Evolutionary conservation across 2,888 invertebrate genomes (phyloP).

Genomic region (Sialis fuliginosa): DNA sequence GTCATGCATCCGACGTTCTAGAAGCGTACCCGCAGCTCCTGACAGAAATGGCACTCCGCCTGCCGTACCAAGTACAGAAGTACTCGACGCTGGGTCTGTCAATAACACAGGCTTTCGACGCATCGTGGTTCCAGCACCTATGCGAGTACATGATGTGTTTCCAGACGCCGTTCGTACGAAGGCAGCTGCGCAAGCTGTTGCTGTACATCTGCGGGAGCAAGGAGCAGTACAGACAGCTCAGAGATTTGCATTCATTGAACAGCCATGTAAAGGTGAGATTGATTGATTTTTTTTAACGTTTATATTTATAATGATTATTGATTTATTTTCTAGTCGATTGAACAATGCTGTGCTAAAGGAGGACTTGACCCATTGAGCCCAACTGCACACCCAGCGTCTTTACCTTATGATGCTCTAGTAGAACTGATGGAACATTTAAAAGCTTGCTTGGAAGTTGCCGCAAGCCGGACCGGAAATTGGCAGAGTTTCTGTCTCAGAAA

Average conservation of each 20-base stretch:
- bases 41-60: slow-evolving; percentile 83
- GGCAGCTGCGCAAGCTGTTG: slow-evolving; percentile 82
- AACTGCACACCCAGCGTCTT: slow-evolving; percentile 30
- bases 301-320: not conserved
- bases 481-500: slow-evolving; percentile 69
- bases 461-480: slow-evolving; percentile 86
- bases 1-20: slow-evolving; percentile 81
- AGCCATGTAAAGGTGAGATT: slow-evolving; percentile 57
- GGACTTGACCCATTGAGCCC: slow-evolving; percentile 29
- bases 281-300: not conserved
- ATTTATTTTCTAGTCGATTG: slow-evolving; percentile 25
- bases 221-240: slow-evolving; percentile 83
- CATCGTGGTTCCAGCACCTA: slow-evolving; percentile 60
- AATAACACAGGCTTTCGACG: slow-evolving; percentile 29
- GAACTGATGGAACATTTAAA: slow-evolving; percentile 89
- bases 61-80: slow-evolving; percentile 87
- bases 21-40: slow-evolving; percentile 86
- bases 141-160: slow-evolving; percentile 94
- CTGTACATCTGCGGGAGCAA: slow-evolving; percentile 88
- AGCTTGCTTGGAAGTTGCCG: slow-evolving; percentile 83
- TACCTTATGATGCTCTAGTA: slow-evolving; percentile 82
- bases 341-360: slow-evolving; percentile 33
- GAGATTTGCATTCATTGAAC: slow-evolving; percentile 85
- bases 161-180: slow-evolving; percentile 71
- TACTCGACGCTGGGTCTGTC: slow-evolving; percentile 39